Evolutionary conservation across 2,888 invertebrate genomes (phyloP).

Genomic region (Andrena trimmerana): DNA sequence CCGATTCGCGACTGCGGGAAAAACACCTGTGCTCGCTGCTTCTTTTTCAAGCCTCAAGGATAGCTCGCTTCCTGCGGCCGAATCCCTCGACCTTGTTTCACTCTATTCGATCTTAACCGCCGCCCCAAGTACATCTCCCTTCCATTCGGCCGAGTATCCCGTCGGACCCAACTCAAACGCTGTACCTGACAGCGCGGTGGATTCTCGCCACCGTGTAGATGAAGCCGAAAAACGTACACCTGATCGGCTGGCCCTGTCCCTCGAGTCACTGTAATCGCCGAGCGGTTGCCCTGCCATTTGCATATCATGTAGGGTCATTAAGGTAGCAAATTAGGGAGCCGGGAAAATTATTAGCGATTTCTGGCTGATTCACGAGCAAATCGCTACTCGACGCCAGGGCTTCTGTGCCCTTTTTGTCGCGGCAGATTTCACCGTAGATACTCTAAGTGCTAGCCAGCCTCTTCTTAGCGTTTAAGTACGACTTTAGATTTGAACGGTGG

Average conservation of each 20-base stretch:
- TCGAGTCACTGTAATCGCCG: conserved; percentile 38
- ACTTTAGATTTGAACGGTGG: conserved; percentile 8
- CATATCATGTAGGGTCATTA: conserved; percentile 66
- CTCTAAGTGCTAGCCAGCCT: not conserved
- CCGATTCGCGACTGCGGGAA: conserved; percentile 22
- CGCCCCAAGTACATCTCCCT: not conserved
- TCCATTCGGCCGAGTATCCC: conserved; percentile 22
- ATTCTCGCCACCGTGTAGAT: conserved; percentile 52
- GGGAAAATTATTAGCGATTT: conserved; percentile 49
- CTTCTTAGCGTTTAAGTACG: not conserved
- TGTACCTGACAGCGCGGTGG: conserved; percentile 1
- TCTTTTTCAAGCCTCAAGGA: conserved; percentile 18
- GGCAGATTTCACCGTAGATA: conserved; percentile 8
- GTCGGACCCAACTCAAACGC: conserved; percentile 8
- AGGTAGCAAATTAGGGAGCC: conserved; percentile 63
- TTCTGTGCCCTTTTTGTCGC: not conserved
- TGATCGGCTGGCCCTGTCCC: conserved; percentile 43
- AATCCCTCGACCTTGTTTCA: not conserved
- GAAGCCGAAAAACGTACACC: conserved; percentile 35
- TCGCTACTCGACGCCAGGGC: not conserved
- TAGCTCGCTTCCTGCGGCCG: conserved; percentile 14
- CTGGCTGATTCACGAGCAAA: conserved; percentile 40
- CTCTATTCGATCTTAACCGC: not conserved
- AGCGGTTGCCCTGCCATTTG: conserved; percentile 51
- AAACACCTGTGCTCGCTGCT: not conserved